phyloP scores from a whole-genome alignment of 1,140 invertebrate species.

The Lamellibrachia luymesi region DNA sequence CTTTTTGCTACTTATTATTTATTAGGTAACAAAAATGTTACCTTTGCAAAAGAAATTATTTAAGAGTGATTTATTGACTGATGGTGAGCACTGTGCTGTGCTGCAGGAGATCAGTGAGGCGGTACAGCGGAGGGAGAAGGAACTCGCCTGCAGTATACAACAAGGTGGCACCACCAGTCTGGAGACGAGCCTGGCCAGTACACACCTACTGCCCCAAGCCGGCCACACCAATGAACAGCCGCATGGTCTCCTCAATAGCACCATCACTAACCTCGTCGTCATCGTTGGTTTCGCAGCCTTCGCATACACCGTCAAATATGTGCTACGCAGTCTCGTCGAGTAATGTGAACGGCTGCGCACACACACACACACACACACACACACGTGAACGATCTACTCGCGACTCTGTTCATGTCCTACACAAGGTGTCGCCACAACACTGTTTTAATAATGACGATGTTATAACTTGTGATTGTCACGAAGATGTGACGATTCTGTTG shows the following conservation, averaged over 20 bases:
- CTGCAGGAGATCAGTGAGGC: not conserved
- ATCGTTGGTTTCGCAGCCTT: conserved; percentile 82
- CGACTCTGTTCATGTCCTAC: not conserved
- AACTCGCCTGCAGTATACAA: not conserved
- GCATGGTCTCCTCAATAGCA: conserved; percentile 10
- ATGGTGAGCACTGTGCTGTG: not conserved
- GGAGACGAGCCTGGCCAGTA: not conserved
- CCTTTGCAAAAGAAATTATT: too few relatives aligned
- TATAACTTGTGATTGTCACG: not conserved
- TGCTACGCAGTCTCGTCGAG: conserved; percentile 56
- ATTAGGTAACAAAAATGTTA: too few relatives aligned
- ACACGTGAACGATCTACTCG: not conserved
- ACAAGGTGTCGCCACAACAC: not conserved
- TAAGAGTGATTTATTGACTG: too few relatives aligned
- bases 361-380: too few relatives aligned
- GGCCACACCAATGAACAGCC: not conserved
- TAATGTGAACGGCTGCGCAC: not conserved
- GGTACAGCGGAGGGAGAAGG: not conserved
- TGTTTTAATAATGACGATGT: not conserved
- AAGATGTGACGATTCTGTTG: not conserved
- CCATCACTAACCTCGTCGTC: conserved; percentile 76
- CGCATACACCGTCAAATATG: conserved; percentile 83
- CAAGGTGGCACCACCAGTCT: not conserved
- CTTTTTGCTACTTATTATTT: too few relatives aligned
- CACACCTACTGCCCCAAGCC: not conserved